Conservation (phyloP, 2,888 invertebrate species). For the Cephus nigrinus region DNA sequence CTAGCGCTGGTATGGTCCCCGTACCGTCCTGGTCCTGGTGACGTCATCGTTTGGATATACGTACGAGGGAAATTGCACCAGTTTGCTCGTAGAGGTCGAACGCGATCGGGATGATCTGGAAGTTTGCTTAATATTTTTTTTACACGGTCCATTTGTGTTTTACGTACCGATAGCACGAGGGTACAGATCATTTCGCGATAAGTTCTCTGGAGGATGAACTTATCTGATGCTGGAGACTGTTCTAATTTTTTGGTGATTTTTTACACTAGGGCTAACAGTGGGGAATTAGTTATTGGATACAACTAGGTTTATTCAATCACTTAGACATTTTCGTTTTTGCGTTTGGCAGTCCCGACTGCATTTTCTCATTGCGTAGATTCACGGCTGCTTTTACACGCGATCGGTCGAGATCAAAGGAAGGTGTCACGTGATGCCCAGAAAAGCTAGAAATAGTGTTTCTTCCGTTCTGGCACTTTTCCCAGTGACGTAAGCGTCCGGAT, state of each 20-base stretch:
- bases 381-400: conserved; percentile 6
- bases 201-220: no score
- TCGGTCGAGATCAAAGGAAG: conserved; percentile 11
- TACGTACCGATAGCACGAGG: background rate
- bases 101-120: background rate
- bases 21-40: background rate
- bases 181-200: background rate
- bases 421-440: background rate
- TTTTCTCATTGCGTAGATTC: background rate
- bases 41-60: background rate
- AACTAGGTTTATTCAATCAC: background rate
- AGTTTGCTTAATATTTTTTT: background rate
- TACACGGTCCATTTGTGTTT: background rate
- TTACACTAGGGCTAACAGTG: background rate
- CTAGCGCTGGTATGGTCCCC: background rate
- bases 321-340: background rate
- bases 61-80: background rate
- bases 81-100: background rate
- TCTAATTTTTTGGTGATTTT: no score
- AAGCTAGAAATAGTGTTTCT: background rate
- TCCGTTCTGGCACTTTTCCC: conserved; percentile 23
- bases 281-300: background rate
- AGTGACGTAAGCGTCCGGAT: conserved; percentile 2
- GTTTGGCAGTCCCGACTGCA: background rate
- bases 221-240: no score